Base-by-base conservation (phyloP, 2,888 invertebrate species). In the Arge pagana region DNA sequence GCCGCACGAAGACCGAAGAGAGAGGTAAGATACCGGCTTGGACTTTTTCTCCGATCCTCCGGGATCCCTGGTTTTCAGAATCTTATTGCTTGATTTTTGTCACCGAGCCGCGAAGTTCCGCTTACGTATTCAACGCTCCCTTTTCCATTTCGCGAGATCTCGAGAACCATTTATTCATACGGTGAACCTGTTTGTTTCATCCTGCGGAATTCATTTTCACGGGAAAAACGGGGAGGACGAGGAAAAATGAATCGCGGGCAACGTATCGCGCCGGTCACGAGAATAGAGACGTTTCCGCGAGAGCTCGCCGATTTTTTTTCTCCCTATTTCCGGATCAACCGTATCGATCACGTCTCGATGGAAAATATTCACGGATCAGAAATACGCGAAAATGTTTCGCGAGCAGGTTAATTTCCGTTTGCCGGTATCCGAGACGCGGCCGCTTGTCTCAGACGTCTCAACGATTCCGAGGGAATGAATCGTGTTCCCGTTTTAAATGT, bases 401-500 rank as follows among this genome's bases (percentile, higher is more conserved):
- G n/a, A n/a, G n/a, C n/a, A n/a, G n/a, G n/a, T n/a, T n/a, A n/a
- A n/a, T n/a, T n/a, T n/a, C n/a, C n/a, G n/a, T n/a, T n/a, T n/a
- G n/a, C n/a, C n/a, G n/a, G n/a, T n/a, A n/a, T n/a, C n/a, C n/a
- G n/a, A n/a, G n/a, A n/a, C n/a, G n/a, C n/a, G n/a, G n/a, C n/a
- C n/a, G n/a, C n/a, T n/a, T n/a, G n/a, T n/a, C n/a, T n/a, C n/a
- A n/a, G n/a, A n/a, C n/a, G n/a, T n/a, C n/a, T n/a, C n/a, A n/a
- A n/a, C n/a, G n/a, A n/a, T n/a, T n/a, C n/a, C n/a, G n/a, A n/a
- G n/a, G n/a, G n/a, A n/a, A n/a, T n/a, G n/a, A 69, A 72, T 72
- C 71, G 68, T 67, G 71, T 71, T 70, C 68, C 64, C 67, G 66
- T 63, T 70, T 65, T 63, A 67, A 71, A 71, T 68, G 65, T 72